These are phyloP conservation scores for Mastacembelus armatus DNA, from an alignment of 2,797 vertebrate genomes.

Conservation along the genomic window DNA sequence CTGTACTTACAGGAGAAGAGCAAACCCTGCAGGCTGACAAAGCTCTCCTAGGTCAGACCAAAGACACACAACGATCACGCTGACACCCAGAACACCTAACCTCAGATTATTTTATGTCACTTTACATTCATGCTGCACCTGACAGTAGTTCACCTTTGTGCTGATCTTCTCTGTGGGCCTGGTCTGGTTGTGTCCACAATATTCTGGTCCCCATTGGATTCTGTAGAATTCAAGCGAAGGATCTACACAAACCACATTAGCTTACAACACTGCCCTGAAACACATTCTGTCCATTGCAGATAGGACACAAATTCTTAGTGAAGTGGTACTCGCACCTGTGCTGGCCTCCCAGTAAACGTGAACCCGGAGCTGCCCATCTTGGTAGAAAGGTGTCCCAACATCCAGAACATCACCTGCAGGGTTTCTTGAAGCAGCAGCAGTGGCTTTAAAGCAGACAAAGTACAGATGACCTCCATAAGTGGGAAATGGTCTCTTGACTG, in stretches of 20 bases:
- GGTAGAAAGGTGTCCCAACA: conserved; percentile 91
- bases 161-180: conserved; percentile 77
- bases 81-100: too few relatives aligned
- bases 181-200: conserved; percentile 86
- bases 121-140: too few relatives aligned
- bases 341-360: conserved; percentile 93
- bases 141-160: conserved; percentile 83
- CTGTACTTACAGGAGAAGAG: conserved; percentile 94
- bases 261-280: too few relatives aligned
- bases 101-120: too few relatives aligned
- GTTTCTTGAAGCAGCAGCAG: conserved; percentile 61
- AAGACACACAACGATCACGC: background rate
- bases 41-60: conserved; percentile 84
- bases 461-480: background rate
- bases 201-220: conserved; percentile 89
- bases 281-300: background rate
- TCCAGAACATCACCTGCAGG: conserved; percentile 82
- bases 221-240: conserved; percentile 81
- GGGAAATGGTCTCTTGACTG: background rate
- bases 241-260: conserved; percentile 68
- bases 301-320: too few relatives aligned
- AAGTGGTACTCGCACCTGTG: conserved; percentile 73
- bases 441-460: conserved; percentile 10
- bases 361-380: conserved; percentile 89
- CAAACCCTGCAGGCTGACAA: conserved; percentile 86